A percentile compares a stretch with the other conserved stretches of the same genome.
Evolutionary conservation across 2,888 invertebrate genomes (phyloP).

Genomic region (Lasioglossum malachurum): DNA sequence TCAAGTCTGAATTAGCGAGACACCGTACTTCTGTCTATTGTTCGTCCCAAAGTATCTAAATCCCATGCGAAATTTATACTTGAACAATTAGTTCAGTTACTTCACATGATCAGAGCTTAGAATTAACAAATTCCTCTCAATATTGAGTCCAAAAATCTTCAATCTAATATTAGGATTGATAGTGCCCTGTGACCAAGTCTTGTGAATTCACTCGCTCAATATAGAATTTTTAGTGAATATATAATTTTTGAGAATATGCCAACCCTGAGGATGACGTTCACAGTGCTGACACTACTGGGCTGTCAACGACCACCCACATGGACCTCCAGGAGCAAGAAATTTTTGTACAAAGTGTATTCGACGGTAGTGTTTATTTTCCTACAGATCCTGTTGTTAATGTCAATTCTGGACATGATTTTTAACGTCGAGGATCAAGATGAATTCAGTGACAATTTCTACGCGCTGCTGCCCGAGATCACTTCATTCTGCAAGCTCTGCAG

Average conservation of each 20-base stretch:
- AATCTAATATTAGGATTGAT: too few species aligned
- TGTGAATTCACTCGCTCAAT: background rate
- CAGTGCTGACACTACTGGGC: background rate
- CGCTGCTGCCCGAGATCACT: conserved; percentile 51
- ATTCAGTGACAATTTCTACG: conserved; percentile 61
- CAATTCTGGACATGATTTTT: conserved; percentile 55
- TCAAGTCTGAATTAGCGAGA: background rate
- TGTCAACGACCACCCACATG: conserved; percentile 5
- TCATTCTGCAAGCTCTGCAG: conserved; percentile 58
- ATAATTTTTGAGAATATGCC: background rate
- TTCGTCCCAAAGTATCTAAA: background rate
- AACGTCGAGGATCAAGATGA: conserved; percentile 49
- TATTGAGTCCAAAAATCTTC: too few species aligned
- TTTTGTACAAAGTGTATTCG: conserved; percentile 55
- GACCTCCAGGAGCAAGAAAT: background rate
- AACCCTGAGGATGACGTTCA: background rate
- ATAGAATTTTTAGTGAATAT: background rate
- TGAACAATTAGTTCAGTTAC: background rate
- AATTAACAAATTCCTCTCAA: too few species aligned
- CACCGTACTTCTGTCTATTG: background rate
- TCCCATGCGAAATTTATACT: too few species aligned
- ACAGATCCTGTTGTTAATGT: conserved; percentile 37
- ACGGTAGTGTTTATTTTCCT: conserved; percentile 39
- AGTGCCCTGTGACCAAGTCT: background rate
- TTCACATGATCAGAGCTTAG: too few species aligned